These are phyloP conservation scores for Acinonyx jubatus DNA, from an alignment of 2,113 vertebrate genomes.

Conservation along the genomic window DNA sequence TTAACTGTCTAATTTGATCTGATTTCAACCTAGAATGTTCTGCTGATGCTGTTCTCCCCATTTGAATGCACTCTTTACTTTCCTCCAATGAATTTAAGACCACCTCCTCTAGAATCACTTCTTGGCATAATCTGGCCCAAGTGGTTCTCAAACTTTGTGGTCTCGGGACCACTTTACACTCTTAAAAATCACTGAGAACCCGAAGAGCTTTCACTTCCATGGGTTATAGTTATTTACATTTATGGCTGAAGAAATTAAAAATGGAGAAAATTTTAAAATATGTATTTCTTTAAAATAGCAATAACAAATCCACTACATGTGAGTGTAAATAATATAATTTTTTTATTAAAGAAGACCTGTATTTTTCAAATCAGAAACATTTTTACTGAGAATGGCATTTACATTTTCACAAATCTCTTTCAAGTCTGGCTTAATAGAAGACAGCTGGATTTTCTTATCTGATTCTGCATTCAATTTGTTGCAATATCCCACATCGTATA, in stretches of 20 bases:
- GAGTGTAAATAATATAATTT: neutral
- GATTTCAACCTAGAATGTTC: neutral
- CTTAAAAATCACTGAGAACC: neutral
- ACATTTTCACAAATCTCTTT: constrained; percentile 42
- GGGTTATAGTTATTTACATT: neutral
- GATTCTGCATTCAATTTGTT: constrained; percentile 55
- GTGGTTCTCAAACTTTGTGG: neutral
- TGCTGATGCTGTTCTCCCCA: neutral
- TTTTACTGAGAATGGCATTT: constrained; percentile 45
- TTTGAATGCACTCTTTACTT: neutral
- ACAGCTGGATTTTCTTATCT: constrained; percentile 52
- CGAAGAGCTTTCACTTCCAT: neutral
- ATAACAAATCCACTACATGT: neutral
- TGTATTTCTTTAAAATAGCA: neutral
- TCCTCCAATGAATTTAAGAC: neutral
- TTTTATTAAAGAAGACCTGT: neutral
- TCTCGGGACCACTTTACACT: neutral
- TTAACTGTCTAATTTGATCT: neutral
- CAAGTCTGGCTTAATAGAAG: constrained; percentile 5
- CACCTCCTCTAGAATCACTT: neutral
- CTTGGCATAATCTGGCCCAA: neutral
- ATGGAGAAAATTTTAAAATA: neutral
- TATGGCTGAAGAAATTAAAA: constrained; percentile 30
- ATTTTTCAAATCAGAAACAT: constrained; percentile 33
- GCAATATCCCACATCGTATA: neutral